Base-by-base conservation (phyloP, 2,888 invertebrate genomes). In the Dynastes maya region DNA sequence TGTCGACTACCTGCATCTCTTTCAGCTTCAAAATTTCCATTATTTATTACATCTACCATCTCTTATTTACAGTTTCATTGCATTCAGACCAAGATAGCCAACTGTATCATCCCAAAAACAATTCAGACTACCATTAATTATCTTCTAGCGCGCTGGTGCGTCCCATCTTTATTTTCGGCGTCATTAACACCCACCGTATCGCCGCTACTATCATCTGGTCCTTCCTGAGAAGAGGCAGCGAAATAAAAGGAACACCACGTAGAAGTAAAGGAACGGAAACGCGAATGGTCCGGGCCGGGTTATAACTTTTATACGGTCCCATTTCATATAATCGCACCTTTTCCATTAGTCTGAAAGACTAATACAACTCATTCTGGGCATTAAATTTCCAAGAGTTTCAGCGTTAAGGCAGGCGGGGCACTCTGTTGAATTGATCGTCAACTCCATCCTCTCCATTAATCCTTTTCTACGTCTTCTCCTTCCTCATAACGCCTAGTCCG, bases 381-480 rank as follows among this genome's bases (percentile, higher is more conserved):
- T 72, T 72, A 72, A 72, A 72, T 72, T 72, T 58, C 72, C 58
- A 72, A 58, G 72, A 72, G 72, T 55, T 58, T 61, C 58, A 22
- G 16, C 72, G 58, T 58, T 72, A 58, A 40, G 72, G 72, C 45
- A 11, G 45, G 45, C 45, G 45, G 32, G 32, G 45, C 72, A 72
- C 72, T 72, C 72, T 16, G 58, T 22, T 55, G 72, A 58, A 72
- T 72, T 58, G 72, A 72, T 71, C 71, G 71, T 55, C 71, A 71
- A 71, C 71, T 71, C 55, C 71, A 55, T 72, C 72, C 72, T 72
- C 72, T 58, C 72, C 72, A 72, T 72, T 72, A 72, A 72, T 72
- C 72, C 72, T 72, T 72, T 37, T 72, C 58, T 22, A 45, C 72
- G 37, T 72, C 37, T 72, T 37, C 22, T 40, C 55, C 32, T 72